phyloP scores from a whole-genome alignment of 2,888 invertebrate genomes.

The Rapana venosa region DNA sequence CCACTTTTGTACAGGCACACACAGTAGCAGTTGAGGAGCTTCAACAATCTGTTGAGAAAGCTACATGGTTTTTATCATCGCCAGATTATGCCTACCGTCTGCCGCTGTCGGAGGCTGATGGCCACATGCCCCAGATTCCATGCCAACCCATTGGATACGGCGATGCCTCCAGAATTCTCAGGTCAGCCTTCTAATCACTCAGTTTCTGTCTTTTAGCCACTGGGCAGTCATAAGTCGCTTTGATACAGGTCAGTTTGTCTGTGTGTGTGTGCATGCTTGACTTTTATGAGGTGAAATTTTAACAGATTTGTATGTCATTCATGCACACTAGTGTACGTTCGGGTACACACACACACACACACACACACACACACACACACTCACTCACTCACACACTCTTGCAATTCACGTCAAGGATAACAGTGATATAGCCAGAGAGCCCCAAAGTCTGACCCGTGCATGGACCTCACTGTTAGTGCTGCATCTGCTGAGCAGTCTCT shows the following conservation, averaged over 20 bases:
- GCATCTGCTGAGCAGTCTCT: no score
- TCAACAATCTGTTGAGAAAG: no score
- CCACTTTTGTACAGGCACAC: no score
- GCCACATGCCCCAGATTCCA: constrained; percentile 64
- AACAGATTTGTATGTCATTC: no score
- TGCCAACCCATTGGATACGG: constrained; percentile 70
- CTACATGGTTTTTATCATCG: no score
- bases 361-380: no score
- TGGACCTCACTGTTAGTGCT: no score
- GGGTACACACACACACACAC: not conserved
- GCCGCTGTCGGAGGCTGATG: constrained; percentile 56
- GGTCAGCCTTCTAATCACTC: constrained; percentile 50
- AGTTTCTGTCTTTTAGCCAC: not conserved
- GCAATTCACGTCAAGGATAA: no score
- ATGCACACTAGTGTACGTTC: not conserved
- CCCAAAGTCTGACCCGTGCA: no score
- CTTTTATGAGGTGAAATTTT: not conserved
- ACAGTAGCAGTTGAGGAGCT: no score
- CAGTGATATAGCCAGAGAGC: no score
- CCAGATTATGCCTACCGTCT: constrained; percentile 53
- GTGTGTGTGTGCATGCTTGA: not conserved
- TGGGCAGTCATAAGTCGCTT: not conserved
- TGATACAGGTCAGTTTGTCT: not conserved
- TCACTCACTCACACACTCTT: no score
- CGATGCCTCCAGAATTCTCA: constrained; percentile 60